These are phyloP conservation scores for Eupithecia subumbrata DNA, from an alignment of 2,888 invertebrate species.

Conservation along the genomic window DNA sequence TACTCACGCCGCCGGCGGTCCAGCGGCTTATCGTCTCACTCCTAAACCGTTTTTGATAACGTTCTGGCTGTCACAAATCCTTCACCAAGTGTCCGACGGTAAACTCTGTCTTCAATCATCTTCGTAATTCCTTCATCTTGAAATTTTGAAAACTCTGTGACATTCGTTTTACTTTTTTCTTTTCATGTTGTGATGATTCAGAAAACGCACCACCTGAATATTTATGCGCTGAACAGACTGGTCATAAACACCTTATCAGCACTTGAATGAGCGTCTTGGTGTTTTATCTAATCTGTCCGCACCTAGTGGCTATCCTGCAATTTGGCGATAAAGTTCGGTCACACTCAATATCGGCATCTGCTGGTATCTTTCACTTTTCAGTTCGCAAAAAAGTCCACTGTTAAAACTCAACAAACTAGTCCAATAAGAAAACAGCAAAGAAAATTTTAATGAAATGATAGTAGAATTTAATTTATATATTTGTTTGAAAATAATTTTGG, in stretches of 20 bases:
- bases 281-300: constrained; percentile 77
- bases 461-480: constrained; percentile 45
- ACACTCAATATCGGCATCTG: constrained; percentile 62
- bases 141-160: constrained; percentile 43
- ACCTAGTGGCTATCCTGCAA: constrained; percentile 75
- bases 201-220: constrained; percentile 61
- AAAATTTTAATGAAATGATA: constrained; percentile 30
- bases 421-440: constrained; percentile 45
- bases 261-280: constrained; percentile 76
- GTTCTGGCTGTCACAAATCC: constrained; percentile 69
- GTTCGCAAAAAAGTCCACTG: constrained; percentile 66
- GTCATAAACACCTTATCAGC: constrained; percentile 78
- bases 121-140: constrained; percentile 66
- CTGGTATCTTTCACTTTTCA: constrained; percentile 71
- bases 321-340: constrained; percentile 64
- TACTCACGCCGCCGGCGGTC: constrained; percentile 80
- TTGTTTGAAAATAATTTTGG: constrained; percentile 51
- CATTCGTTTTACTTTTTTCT: constrained; percentile 73
- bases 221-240: constrained; percentile 66
- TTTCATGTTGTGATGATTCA: constrained; percentile 72
- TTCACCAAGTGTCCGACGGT: constrained; percentile 73
- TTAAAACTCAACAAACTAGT: constrained; percentile 49
- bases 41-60: constrained; percentile 74
- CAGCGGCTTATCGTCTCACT: constrained; percentile 75
- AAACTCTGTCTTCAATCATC: constrained; percentile 68